Evolutionary conservation across 2,113 vertebrate species (phyloP).

Genomic region (Bubo scandiacus): DNA sequence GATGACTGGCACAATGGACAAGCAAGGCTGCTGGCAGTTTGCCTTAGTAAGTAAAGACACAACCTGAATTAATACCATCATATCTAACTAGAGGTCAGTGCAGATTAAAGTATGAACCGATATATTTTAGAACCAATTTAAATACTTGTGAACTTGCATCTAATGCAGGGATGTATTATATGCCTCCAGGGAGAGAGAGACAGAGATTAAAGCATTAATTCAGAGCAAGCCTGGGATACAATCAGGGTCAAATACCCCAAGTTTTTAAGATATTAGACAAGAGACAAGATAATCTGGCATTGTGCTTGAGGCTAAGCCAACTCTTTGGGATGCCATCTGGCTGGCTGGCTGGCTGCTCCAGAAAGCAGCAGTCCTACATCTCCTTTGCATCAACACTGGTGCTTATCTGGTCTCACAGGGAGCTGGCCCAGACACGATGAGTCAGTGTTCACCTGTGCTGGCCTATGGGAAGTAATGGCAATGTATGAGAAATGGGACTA

Average conservation of each 20-base stretch:
- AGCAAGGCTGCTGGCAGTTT: background rate
- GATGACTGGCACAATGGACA: background rate
- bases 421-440: constrained; percentile 1
- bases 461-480: background rate
- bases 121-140: background rate
- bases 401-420: background rate
- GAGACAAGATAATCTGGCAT: background rate
- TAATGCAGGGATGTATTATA: background rate
- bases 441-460: background rate
- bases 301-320: background rate
- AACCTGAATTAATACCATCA: background rate
- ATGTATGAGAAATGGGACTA: background rate
- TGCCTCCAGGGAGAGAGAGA: background rate
- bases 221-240: background rate
- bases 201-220: background rate
- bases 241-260: background rate
- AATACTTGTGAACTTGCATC: background rate
- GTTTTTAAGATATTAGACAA: background rate
- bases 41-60: background rate
- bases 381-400: constrained; percentile 3
- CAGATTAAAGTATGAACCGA: background rate
- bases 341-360: constrained; percentile 11
- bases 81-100: background rate
- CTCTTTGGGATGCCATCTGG: background rate
- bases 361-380: background rate